Evolutionary conservation across 2,888 invertebrate species (phyloP), one percentile per base, ranked within the genome.

Genomic region (Drosophila gaucha): DNA sequence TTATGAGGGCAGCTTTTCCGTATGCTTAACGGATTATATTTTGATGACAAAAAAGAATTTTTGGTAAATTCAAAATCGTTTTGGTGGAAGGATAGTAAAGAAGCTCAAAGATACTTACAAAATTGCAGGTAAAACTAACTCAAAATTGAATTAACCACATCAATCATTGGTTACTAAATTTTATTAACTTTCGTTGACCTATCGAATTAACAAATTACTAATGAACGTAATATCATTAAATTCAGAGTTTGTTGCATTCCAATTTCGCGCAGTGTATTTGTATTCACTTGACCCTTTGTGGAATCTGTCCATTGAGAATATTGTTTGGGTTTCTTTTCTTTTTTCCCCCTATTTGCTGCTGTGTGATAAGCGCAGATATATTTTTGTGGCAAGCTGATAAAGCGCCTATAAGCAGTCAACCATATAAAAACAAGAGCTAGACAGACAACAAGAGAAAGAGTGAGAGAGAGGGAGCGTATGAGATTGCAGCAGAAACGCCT

Each of bases 291-390:
- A 16, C 33, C 4, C 38, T 56, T 41, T 33, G 33, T 28, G 41
- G n/a, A n/a, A n/a, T n/a, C 28, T 60, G 47, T 10, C 46, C 39
- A 24, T 46, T 16, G 38, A 41, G 67, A 50, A 51, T 30, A 18
- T 47, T 71, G 62, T 55, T 59, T 66, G 43, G 9, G 2, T 30
- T 59, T 35, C 6, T 49, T 38, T 44, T 36, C 31, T 58, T 51
- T 28, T 52, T 14, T 18, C 14, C 28, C 20, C 39, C 24, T 41
- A 54, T 55, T 50, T 47, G 58, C 51, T 49, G 16, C 35, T 58
- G 64, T 55, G 36, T 58, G 67, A 75, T 71, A 74, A 67, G 52
- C 50, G 46, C 36, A 59, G 67, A 71, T 67, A 71, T 58, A 54
- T 74, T 66, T 62, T 39, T 46, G 51, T 56, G 44, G 43, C 50